phyloP scores from a whole-genome alignment of 2,888 invertebrate species.

The Cryptocheilus praepositus region DNA sequence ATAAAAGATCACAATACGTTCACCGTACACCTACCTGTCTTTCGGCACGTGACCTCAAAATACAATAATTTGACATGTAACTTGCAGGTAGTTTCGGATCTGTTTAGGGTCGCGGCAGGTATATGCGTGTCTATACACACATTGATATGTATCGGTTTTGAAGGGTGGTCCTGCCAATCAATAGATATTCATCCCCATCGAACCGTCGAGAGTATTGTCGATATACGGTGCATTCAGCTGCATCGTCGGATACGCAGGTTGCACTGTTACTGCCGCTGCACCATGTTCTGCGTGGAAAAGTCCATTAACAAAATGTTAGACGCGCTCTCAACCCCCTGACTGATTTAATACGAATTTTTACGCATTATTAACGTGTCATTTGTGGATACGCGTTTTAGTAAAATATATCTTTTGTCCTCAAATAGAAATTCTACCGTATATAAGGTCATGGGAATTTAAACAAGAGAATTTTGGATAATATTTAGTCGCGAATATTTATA shows the following conservation, averaged over 20 bases:
- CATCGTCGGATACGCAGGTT: constrained; percentile 64
- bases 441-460: too few relatives aligned
- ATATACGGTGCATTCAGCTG: constrained; percentile 67
- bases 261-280: constrained; percentile 57
- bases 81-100: constrained; percentile 49
- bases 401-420: too few relatives aligned
- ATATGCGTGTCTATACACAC: constrained; percentile 31
- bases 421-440: too few relatives aligned
- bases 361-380: constrained; percentile 15
- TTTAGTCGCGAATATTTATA: too few relatives aligned
- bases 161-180: constrained; percentile 67
- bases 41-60: constrained; percentile 63
- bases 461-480: too few relatives aligned
- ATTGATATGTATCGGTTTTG: constrained; percentile 39
- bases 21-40: constrained; percentile 57
- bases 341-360: constrained; percentile 25
- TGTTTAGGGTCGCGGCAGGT: constrained; percentile 59
- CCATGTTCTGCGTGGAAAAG: constrained; percentile 13
- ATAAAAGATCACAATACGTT: constrained; percentile 31
- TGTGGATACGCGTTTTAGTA: too few relatives aligned
- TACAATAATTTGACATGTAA: constrained; percentile 54
- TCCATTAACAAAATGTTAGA: constrained; percentile 14
- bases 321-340: neutral
- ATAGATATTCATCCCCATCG: constrained; percentile 73
- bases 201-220: constrained; percentile 62